A percentile compares a stretch with the other conserved stretches of the same genome.
Evolutionary conservation across 2,113 vertebrate genomes (phyloP).

Genomic region (Glaucidium brasilianum): DNA sequence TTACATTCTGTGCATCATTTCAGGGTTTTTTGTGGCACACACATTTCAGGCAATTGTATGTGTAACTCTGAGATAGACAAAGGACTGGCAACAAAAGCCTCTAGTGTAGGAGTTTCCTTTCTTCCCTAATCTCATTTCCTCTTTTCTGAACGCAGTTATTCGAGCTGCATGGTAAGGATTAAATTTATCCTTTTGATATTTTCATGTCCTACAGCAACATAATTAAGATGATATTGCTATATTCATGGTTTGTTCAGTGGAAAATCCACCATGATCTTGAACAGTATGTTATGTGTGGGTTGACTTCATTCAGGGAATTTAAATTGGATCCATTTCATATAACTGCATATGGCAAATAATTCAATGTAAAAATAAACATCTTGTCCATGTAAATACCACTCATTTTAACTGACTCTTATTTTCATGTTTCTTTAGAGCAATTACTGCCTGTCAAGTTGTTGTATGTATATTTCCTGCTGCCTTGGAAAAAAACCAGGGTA

Average conservation of each 20-base stretch:
- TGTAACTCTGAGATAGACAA: background rate
- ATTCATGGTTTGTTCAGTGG: conserved; percentile 4
- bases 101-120: background rate
- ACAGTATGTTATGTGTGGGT: conserved; percentile 22
- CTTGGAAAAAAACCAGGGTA: background rate
- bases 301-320: conserved; percentile 28
- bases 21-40: background rate
- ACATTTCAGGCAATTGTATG: background rate
- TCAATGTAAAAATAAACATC: conserved; percentile 53
- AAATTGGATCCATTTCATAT: conserved; percentile 58
- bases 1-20: background rate
- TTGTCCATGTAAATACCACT: conserved; percentile 48
- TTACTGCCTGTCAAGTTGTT: conserved; percentile 48
- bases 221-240: conserved; percentile 34
- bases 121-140: conserved; percentile 13
- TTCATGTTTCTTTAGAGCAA: conserved; percentile 8
- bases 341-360: conserved; percentile 55
- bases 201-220: conserved; percentile 21
- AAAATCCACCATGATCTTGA: conserved; percentile 34
- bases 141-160: background rate
- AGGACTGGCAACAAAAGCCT: background rate
- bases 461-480: conserved; percentile 3
- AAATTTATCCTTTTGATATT: conserved; percentile 52
- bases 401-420: conserved; percentile 25
- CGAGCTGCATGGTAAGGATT: background rate